Evolutionary conservation across 2,888 invertebrate species (phyloP), one percentile per base, ranked within the genome.

Genomic region (Machimus rusticus): DNA sequence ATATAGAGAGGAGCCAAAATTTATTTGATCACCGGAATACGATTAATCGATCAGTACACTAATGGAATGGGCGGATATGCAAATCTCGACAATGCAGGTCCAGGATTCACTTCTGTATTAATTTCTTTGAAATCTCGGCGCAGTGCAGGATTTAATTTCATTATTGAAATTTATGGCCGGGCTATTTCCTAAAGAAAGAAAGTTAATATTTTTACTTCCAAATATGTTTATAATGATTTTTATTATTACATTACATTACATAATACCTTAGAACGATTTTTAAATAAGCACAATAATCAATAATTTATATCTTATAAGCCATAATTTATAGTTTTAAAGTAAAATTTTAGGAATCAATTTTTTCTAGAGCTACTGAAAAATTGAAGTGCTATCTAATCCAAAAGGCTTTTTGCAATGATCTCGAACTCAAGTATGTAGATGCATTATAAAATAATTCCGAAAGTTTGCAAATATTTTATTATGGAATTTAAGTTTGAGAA

Each of bases 51-150:
- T 89, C 92, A 92, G 87, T 90, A 92, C 46, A 90, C 89, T 46
- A 91, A 93, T 55, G 93, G 93, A 0, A 92, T 92, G 0, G 94
- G 94, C 6, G 94, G 93, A 28, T 91, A 90, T 87, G 92, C 92
- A 1, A 91, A 90, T 5, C 87, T 93, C 0, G 39, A 90, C 0
- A 57, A 57, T 0, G 94, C 94, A 43, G 94, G 94, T 8, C 92
- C 93, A 0, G 91, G 92, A 5, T 85, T 88, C 74, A 90, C 82
- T 8, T 90, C 89, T 37, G 93, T 91, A 1, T 91, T 91, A 1
- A 87, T 94, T 0, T 91, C 91, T 55, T 92, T 94, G 89, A 93
- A 93, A 89, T 93, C 94, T 28, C 91, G 92, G 88, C 91, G 93
- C 19, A 90, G 92, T 51, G 92, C 92, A 46, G 92, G 93, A 8